Evolutionary conservation across 2,888 invertebrate genomes (phyloP), one percentile per base, ranked within the genome.

Genomic region (Dynastes maya): DNA sequence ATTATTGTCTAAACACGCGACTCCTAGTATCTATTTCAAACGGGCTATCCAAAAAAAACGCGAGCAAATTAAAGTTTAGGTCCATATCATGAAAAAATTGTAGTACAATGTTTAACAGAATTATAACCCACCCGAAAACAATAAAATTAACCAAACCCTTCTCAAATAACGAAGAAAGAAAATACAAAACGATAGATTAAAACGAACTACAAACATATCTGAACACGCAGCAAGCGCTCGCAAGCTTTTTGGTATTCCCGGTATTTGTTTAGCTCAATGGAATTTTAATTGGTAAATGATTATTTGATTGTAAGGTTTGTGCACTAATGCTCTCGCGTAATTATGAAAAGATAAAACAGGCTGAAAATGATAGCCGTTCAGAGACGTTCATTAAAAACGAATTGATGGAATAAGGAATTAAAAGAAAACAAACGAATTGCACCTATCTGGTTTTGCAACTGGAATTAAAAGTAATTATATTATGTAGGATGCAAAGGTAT

Each of bases 241-340:
- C 8, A 61, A 61, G 37, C 53, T 40, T 37, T 8, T 22, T 16
- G 72, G 22, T 22, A 55, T 16, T 55, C 61, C 22, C 13, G 3
- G 13, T 32, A 29, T 63, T 63, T 63, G 63, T 63, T 63, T 29
- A 29, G 27, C 11, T 32, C 29, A n/a, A 63, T 27, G 72, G 72
- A 74, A 74, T 74, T 61, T 74, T 74, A 74, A 74, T 74, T 74
- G 72, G 45, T 74, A 61, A 61, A 74, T 74, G 45, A 61, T 74
- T 40, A 49, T 61, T 61, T 27, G 61, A 45, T 61, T 74, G 22
- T 16, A 74, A 27, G 32, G 37, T 13, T 61, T 29, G 22, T 45
- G 22, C 27, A 27, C 68, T 49, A 68, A 51, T 68, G 68, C 27
- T 22, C 27, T 22, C 16, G 13, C 27, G 49, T 27, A 68, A 51